These are phyloP conservation scores for Drosophila bipectinata DNA, from an alignment of 1,140 invertebrate genomes.

Conservation along the genomic window DNA sequence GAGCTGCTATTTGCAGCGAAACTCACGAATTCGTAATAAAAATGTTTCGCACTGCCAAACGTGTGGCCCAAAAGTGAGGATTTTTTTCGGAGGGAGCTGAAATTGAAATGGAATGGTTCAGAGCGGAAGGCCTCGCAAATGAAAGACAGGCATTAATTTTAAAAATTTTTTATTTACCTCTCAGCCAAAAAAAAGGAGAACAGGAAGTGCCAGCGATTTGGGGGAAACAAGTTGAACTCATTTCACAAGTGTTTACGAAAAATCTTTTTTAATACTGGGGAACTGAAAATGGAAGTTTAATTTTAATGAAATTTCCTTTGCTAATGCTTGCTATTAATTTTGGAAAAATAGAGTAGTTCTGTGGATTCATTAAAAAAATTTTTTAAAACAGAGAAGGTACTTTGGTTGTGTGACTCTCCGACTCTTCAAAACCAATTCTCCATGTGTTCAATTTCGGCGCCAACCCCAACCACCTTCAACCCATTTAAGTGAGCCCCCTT, in stretches of 20 bases:
- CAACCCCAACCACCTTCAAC: constrained; percentile 24
- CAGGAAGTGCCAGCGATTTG: constrained; percentile 22
- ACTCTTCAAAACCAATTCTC: constrained; percentile 16
- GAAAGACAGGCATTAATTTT: constrained; percentile 42
- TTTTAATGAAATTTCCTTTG: neutral
- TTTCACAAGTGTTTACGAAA: constrained; percentile 25
- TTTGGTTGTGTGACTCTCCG: constrained; percentile 3
- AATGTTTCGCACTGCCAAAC: constrained; percentile 70
- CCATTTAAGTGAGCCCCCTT: constrained; percentile 12
- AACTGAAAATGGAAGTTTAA: no score
- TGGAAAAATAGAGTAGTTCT: no score
- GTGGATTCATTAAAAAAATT: no score
- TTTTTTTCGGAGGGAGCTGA: constrained; percentile 22
- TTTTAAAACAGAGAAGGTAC: neutral
- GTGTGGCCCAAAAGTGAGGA: constrained; percentile 59
- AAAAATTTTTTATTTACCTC: constrained; percentile 36
- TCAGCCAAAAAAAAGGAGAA: neutral
- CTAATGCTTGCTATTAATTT: neutral
- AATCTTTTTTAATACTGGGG: neutral
- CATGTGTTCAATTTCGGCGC: constrained; percentile 58
- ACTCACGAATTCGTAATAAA: constrained; percentile 79
- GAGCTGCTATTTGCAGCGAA: constrained; percentile 64
- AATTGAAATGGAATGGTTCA: constrained; percentile 24
- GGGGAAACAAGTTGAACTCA: constrained; percentile 31
- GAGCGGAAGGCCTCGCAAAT: constrained; percentile 10